Evolutionary conservation across 1,140 invertebrate genomes (phyloP).

Genomic region (Gryon sp.): DNA sequence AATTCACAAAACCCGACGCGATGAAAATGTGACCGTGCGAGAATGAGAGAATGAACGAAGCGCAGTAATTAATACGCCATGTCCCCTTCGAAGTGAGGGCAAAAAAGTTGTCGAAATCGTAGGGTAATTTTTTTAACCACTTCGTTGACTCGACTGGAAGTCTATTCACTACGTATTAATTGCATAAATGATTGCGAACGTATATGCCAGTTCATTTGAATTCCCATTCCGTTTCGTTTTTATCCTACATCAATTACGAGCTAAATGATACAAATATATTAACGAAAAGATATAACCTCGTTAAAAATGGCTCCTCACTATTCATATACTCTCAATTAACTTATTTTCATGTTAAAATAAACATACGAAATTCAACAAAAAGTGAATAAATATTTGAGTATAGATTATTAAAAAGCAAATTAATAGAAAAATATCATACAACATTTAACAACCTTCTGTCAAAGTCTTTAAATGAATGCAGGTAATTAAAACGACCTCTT

Average conservation of each 20-base stretch:
- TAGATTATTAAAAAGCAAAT: no score
- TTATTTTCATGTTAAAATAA: no score
- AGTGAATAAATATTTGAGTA: no score
- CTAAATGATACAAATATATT: not conserved
- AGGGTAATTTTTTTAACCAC: not conserved
- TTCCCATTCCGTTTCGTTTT: constrained; percentile 5
- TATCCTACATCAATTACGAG: constrained; percentile 1
- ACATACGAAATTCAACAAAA: no score
- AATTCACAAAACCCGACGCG: constrained; percentile 70
- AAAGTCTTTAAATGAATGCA: no score
- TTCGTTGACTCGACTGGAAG: not conserved
- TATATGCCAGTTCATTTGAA: constrained; percentile 27
- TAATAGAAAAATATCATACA: no score
- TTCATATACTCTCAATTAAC: no score
- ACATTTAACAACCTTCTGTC: no score
- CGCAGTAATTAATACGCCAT: constrained; percentile 74
- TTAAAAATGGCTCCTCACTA: no score
- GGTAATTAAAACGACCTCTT: no score
- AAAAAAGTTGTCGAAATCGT: constrained; percentile 20
- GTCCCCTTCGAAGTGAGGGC: constrained; percentile 61
- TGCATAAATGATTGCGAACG: constrained; percentile 34
- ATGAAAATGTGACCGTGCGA: constrained; percentile 58
- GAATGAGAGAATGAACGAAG: constrained; percentile 36
- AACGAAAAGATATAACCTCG: no score
- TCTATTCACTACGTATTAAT: constrained; percentile 28